Evolutionary conservation across 2,113 vertebrate genomes (phyloP).

Genomic region (Chlamydotis undulata): DNA sequence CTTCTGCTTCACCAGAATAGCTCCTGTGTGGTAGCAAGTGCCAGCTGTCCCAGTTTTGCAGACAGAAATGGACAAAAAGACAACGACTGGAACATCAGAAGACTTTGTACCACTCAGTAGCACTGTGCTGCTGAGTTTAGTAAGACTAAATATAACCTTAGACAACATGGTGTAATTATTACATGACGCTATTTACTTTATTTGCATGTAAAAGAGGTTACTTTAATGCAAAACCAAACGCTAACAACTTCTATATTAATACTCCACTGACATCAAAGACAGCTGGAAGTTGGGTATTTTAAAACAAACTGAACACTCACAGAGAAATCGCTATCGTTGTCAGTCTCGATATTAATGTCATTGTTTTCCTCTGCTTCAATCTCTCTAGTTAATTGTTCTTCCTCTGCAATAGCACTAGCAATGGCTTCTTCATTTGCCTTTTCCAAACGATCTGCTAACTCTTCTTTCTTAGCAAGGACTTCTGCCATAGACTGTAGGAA

Average conservation of each 20-base stretch:
- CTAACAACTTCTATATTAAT: background rate
- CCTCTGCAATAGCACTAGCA: constrained; percentile 97
- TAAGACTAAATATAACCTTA: background rate
- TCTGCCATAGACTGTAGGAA: constrained; percentile 91
- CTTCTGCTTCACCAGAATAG: background rate
- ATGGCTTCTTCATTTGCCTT: constrained; percentile 98
- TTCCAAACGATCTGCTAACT: constrained; percentile 94
- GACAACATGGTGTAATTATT: too few species aligned
- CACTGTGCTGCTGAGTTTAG: background rate
- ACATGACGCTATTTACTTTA: background rate
- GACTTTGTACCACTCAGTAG: background rate
- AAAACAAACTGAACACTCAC: constrained; percentile 75
- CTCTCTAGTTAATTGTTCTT: constrained; percentile 95
- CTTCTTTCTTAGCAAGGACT: constrained; percentile 97
- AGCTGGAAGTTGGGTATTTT: background rate
- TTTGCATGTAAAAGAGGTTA: background rate
- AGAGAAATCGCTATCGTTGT: constrained; percentile 93
- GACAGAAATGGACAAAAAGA: background rate
- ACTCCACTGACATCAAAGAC: background rate
- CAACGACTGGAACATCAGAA: background rate
- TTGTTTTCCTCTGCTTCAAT: constrained; percentile 95
- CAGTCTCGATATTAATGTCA: constrained; percentile 88
- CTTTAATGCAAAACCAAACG: background rate
- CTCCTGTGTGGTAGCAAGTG: background rate
- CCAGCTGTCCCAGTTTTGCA: background rate